Evolutionary conservation across 2,113 vertebrate genomes (phyloP).

Genomic region (Elephantulus edwardii): DNA sequence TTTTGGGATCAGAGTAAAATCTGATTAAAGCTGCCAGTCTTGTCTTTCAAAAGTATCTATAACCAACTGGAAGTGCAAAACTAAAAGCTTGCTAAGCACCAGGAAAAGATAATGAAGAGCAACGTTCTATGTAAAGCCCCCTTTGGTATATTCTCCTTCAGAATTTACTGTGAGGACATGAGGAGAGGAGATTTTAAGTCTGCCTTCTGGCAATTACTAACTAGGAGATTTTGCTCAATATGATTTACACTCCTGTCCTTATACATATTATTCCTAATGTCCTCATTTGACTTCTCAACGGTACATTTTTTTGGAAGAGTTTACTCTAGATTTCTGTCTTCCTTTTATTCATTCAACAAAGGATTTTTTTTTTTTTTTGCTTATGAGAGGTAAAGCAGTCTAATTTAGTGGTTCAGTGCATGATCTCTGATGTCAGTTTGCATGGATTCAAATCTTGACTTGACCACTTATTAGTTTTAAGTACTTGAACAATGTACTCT

Average conservation of each 20-base stretch:
- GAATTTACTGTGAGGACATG: not conserved
- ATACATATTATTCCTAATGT: not conserved
- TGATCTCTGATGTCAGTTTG: not conserved
- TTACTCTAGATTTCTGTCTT: not conserved
- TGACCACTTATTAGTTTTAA: not conserved
- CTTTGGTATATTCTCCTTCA: not conserved
- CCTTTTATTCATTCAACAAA: not conserved
- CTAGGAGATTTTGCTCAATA: not conserved
- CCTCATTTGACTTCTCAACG: not conserved
- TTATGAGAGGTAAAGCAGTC: not conserved
- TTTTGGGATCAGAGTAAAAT: constrained; percentile 73
- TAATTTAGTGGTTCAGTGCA: not conserved
- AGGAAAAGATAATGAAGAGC: constrained; percentile 58
- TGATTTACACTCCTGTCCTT: not conserved
- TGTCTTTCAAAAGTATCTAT: constrained; percentile 67
- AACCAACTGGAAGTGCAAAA: constrained; percentile 59
- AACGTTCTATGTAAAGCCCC: constrained; percentile 29
- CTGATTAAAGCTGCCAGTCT: constrained; percentile 72
- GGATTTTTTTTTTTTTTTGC: not conserved
- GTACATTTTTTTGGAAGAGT: not conserved
- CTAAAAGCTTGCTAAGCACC: constrained; percentile 70
- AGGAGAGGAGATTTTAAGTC: not conserved
- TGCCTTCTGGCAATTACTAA: not conserved
- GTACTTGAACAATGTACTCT: constrained; percentile 2
- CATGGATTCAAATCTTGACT: not conserved